Evolutionary conservation across 2,888 invertebrate species (phyloP).

Genomic region (Dyspetes luteomarginatus): DNA sequence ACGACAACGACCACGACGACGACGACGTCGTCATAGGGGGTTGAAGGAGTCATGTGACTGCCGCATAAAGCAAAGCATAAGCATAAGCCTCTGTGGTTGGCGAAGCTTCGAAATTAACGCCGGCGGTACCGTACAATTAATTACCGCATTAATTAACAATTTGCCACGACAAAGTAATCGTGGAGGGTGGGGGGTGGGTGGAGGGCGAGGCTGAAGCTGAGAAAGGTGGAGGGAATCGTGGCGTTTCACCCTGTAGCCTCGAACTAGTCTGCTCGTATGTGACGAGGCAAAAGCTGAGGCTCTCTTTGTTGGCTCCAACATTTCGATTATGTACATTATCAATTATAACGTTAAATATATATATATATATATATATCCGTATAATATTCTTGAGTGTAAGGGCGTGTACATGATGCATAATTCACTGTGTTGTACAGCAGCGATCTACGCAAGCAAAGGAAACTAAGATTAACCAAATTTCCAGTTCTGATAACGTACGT

Average conservation of each 20-base stretch:
- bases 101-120: constrained; percentile 60
- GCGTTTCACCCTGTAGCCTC: constrained; percentile 3
- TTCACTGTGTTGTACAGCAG: background rate
- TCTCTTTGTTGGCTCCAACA: background rate
- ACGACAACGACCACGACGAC: background rate
- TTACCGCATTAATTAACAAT: constrained; percentile 78
- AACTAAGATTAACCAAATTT: constrained; percentile 41
- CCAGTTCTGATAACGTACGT: constrained; percentile 25
- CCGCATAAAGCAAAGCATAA: constrained; percentile 21
- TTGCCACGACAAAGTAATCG: constrained; percentile 74
- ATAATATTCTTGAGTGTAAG: background rate
- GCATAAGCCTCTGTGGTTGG: constrained; percentile 26
- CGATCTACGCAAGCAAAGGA: constrained; percentile 15
- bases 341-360: background rate
- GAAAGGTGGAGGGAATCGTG: background rate
- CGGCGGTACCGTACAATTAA: constrained; percentile 75
- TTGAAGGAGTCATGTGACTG: constrained; percentile 16
- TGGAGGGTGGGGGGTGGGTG: background rate
- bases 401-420: background rate
- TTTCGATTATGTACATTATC: background rate
- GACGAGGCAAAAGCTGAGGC: constrained; percentile 13
- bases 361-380: background rate
- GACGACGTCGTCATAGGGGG: background rate
- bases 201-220: background rate
- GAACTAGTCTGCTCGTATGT: constrained; percentile 59